Conservation (phyloP, 2,888 invertebrate genomes). For the Phlogophora meticulosa region DNA sequence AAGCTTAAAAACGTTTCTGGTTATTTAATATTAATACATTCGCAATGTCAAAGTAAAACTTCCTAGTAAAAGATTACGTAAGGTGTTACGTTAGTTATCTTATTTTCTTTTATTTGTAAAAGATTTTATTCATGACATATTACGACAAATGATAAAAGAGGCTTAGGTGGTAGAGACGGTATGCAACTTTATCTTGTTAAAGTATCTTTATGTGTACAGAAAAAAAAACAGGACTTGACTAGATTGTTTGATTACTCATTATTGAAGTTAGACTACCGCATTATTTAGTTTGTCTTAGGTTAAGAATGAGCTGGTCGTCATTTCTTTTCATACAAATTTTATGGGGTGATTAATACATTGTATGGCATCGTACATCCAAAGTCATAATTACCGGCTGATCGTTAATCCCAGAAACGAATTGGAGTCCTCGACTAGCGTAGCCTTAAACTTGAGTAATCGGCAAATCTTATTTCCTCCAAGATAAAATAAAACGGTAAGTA, state of each 20-base stretch:
- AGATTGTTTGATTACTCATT: constrained; percentile 23
- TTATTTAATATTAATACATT: constrained; percentile 37
- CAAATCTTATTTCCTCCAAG: constrained; percentile 6
- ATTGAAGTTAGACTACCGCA: constrained; percentile 25
- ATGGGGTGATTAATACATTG: no score
- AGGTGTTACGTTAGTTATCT: constrained; percentile 35
- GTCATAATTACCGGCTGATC: no score
- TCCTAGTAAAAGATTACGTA: constrained; percentile 52
- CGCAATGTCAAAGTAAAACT: constrained; percentile 51
- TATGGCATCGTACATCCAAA: no score
- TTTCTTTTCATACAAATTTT: no score
- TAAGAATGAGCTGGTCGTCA: no score
- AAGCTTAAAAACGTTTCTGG: constrained; percentile 54
- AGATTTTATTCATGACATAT: constrained; percentile 23
- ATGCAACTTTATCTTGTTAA: constrained; percentile 15
- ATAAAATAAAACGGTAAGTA: constrained; percentile 20
- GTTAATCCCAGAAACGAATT: no score
- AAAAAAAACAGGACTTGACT: neutral
- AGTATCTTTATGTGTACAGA: constrained; percentile 12
- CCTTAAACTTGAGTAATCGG: constrained; percentile 1
- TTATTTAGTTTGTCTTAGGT: constrained; percentile 10
- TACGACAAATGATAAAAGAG: constrained; percentile 28
- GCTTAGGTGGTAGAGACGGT: constrained; percentile 12
- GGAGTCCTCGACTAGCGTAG: no score
- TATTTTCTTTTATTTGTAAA: constrained; percentile 40